Evolutionary conservation across 2,113 vertebrate genomes (phyloP).

Genomic region (Percopsis transmontana): DNA sequence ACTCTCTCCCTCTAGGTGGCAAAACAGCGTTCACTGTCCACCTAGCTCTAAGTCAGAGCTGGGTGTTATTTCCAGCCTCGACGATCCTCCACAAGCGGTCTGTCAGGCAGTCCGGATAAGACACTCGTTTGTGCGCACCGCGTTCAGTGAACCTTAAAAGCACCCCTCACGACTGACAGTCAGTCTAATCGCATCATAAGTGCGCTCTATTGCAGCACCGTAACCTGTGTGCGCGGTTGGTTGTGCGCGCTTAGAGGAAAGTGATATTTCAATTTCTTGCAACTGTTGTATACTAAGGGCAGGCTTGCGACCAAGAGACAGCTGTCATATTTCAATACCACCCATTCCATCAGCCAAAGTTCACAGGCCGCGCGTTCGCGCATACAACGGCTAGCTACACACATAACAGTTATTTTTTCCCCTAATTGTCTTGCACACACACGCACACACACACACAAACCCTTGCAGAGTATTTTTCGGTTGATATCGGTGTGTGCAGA

Average conservation of each 20-base stretch:
- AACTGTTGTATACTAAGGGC: constrained; percentile 49
- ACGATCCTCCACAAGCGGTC: constrained; percentile 45
- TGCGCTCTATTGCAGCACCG: constrained; percentile 40
- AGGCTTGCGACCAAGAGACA: constrained; percentile 58
- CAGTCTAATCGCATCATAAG: constrained; percentile 72
- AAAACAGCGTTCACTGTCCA: constrained; percentile 31
- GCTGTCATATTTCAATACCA: constrained; percentile 63
- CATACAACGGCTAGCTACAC: too few species aligned
- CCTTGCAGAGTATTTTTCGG: constrained; percentile 36
- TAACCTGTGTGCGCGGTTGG: background rate
- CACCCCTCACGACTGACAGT: constrained; percentile 66
- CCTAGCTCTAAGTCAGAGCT: constrained; percentile 49
- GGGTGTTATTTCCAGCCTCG: constrained; percentile 52
- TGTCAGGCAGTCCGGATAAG: constrained; percentile 50
- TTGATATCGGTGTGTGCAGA: constrained; percentile 55
- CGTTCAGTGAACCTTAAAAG: constrained; percentile 62
- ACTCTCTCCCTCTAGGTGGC: constrained; percentile 29
- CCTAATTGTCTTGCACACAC: too few species aligned
- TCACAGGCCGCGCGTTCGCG: too few species aligned
- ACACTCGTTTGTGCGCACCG: constrained; percentile 50
- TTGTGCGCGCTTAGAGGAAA: constrained; percentile 15
- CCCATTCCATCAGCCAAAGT: constrained; percentile 36
- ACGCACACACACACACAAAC: constrained; percentile 1
- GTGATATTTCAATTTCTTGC: constrained; percentile 65
- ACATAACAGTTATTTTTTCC: background rate